phyloP scores from a whole-genome alignment of 2,797 vertebrate species.

The Enteromius anoplus region DNA sequence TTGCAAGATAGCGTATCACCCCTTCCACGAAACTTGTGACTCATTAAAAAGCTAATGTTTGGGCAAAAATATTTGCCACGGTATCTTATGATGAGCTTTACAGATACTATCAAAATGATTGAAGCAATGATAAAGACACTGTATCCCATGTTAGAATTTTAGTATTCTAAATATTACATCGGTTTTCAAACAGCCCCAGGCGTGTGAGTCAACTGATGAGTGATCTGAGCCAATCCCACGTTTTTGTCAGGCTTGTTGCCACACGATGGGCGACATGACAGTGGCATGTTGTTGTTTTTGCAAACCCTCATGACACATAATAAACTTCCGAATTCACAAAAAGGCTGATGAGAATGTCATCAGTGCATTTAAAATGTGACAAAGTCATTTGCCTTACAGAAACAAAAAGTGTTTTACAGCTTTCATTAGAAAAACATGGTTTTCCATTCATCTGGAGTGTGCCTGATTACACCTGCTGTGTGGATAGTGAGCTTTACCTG shows the following conservation, averaged over 20 bases:
- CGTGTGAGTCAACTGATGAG: conserved; percentile 27
- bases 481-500: conserved; percentile 1
- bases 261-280: conserved; percentile 27
- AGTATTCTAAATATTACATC: not conserved
- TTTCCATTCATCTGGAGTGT: conserved; percentile 8
- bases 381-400: not conserved
- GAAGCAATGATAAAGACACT: not conserved
- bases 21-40: not conserved
- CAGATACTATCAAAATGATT: not conserved
- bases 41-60: conserved; percentile 7
- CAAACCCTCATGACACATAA: not conserved
- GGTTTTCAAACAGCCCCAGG: conserved; percentile 24
- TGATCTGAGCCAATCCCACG: conserved; percentile 18
- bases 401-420: not conserved
- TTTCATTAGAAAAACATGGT: not conserved
- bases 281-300: not conserved
- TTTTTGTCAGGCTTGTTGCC: conserved; percentile 27
- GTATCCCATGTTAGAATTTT: not conserved
- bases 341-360: not conserved
- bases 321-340: not conserved
- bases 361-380: not conserved
- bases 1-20: conserved; percentile 9
- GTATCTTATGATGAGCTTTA: not conserved
- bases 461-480: conserved; percentile 5
- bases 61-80: not conserved